Conservation (phyloP, 92 coral and sea anemone species). For the Epizoanthus rinbou region DNA sequence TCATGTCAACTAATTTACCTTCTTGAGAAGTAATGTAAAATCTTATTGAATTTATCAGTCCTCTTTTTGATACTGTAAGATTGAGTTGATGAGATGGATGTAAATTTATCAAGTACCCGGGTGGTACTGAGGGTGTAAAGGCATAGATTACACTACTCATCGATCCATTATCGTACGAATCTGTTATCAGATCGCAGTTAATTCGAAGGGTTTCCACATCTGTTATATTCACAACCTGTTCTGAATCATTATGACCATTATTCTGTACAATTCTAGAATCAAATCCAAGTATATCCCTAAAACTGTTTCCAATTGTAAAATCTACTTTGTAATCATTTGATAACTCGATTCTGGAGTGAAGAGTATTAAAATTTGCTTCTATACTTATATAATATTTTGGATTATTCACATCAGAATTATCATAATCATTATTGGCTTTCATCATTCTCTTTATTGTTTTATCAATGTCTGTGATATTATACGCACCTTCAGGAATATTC, state of each 20-base stretch:
- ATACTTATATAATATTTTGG: too few relatives aligned
- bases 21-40: neutral
- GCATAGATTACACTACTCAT: conserved; percentile 1
- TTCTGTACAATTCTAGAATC: neutral
- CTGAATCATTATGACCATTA: conserved; percentile 17
- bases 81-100: too few relatives aligned
- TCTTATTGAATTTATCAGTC: neutral
- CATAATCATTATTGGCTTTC: too few relatives aligned
- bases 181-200: conserved; percentile 23
- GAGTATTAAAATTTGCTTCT: conserved; percentile 2
- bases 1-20: neutral
- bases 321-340: conserved; percentile 35
- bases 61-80: neutral
- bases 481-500: conserved; percentile 2
- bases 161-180: neutral
- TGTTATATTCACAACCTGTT: conserved; percentile 17
- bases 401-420: too few relatives aligned
- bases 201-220: neutral
- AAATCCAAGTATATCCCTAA: conserved; percentile 27
- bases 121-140: neutral
- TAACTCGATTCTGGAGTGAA: conserved; percentile 6
- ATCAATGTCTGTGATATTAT: conserved; percentile 29
- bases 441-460: too few relatives aligned
- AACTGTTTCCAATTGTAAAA: conserved; percentile 25
- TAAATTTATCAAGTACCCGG: neutral